phyloP scores from a whole-genome alignment of 1,140 invertebrate species.

The Batillaria attramentaria region DNA sequence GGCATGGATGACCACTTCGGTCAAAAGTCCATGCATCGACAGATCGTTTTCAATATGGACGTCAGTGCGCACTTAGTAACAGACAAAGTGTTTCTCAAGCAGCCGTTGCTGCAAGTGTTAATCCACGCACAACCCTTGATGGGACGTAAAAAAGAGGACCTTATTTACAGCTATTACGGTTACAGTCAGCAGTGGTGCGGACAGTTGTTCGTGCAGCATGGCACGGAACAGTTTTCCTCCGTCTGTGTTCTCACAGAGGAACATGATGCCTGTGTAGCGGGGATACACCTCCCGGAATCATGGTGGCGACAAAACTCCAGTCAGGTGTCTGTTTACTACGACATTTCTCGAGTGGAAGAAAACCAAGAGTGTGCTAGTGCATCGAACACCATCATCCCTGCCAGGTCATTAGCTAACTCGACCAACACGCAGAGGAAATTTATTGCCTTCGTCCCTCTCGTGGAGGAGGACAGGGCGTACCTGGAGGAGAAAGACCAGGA shows the following conservation, averaged over 20 bases:
- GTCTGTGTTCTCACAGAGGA: constrained; percentile 55
- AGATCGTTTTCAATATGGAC: constrained; percentile 52
- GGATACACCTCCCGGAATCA: constrained; percentile 48
- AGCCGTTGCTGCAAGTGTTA: constrained; percentile 54
- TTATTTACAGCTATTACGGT: constrained; percentile 40
- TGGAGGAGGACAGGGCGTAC: constrained; percentile 38
- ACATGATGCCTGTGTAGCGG: constrained; percentile 54
- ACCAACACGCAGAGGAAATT: constrained; percentile 45
- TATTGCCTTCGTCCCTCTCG: constrained; percentile 46
- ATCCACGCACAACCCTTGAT: constrained; percentile 51
- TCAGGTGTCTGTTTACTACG: constrained; percentile 51
- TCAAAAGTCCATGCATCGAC: constrained; percentile 41
- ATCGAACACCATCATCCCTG: constrained; percentile 58
- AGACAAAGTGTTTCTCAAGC: constrained; percentile 41
- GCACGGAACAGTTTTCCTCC: constrained; percentile 49
- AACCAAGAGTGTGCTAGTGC: constrained; percentile 60
- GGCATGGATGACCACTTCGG: constrained; percentile 29
- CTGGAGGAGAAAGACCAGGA: constrained; percentile 52
- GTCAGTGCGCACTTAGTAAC: constrained; percentile 57
- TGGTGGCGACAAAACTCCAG: constrained; percentile 51
- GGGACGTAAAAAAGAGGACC: constrained; percentile 31
- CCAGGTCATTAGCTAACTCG: constrained; percentile 39
- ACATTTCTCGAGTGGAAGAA: constrained; percentile 54
- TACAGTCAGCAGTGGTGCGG: constrained; percentile 54
- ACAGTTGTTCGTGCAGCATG: constrained; percentile 52